These are phyloP conservation scores for Noturus placidus DNA, from an alignment of 2,113 vertebrate genomes.

Conservation along the genomic window DNA sequence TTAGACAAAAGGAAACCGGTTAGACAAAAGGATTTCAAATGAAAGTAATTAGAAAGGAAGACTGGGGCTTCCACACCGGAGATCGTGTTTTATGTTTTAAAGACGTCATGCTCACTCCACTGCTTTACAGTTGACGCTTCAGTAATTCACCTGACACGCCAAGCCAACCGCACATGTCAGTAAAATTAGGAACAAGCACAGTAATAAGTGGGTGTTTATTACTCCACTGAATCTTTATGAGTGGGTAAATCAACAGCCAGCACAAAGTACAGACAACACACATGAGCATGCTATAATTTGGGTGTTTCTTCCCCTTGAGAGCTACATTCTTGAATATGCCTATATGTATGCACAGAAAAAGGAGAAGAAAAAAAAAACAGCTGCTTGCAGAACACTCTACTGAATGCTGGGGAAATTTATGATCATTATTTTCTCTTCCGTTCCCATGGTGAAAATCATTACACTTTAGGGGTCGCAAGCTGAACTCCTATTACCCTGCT, in stretches of 20 bases:
- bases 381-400: constrained; percentile 4
- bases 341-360: neutral
- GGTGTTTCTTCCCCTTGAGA: neutral
- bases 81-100: constrained; percentile 26
- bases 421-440: constrained; percentile 16
- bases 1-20: neutral
- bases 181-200: constrained; percentile 25
- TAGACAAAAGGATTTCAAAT: neutral
- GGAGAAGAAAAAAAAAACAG: neutral
- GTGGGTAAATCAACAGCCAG: constrained; percentile 25
- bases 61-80: constrained; percentile 3
- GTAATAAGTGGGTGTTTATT: constrained; percentile 18
- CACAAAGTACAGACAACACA: constrained; percentile 1
- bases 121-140: constrained; percentile 38
- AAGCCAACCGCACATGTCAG: constrained; percentile 19
- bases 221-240: neutral
- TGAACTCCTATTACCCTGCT: constrained; percentile 29
- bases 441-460: constrained; percentile 26
- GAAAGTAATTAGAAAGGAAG: neutral
- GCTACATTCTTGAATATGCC: neutral
- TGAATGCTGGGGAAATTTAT: constrained; percentile 30
- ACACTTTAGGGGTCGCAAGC: constrained; percentile 26
- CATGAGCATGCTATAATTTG: neutral
- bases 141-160: constrained; percentile 32
- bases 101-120: constrained; percentile 12